Evolutionary conservation across 1,140 invertebrate species (phyloP).

Genomic region (Drosophila lacteicornis): DNA sequence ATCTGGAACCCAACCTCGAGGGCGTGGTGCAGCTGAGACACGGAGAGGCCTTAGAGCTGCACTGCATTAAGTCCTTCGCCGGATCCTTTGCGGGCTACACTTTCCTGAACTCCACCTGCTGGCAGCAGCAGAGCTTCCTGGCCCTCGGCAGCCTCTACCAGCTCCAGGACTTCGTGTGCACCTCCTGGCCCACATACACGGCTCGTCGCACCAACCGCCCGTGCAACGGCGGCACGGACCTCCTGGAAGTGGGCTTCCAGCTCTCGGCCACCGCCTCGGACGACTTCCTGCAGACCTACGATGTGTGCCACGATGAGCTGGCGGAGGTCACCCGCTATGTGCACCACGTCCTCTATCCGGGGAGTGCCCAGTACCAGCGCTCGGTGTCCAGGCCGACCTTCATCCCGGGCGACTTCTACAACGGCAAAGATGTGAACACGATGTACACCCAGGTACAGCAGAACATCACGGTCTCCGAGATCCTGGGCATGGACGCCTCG

Average conservation of each 20-base stretch:
- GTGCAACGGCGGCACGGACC: slow-evolving; percentile 77
- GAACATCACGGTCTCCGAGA: slow-evolving; percentile 63
- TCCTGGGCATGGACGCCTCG: slow-evolving; percentile 78
- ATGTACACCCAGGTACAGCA: slow-evolving; percentile 81
- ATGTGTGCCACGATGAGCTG: slow-evolving; percentile 85
- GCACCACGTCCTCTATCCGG: slow-evolving; percentile 77
- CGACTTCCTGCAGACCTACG: slow-evolving; percentile 83
- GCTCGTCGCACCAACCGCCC: slow-evolving; percentile 68
- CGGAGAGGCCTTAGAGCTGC: slow-evolving; percentile 65
- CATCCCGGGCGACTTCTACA: slow-evolving; percentile 75
- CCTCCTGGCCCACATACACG: slow-evolving; percentile 63
- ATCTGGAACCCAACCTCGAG: slow-evolving; percentile 55
- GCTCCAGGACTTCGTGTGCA: slow-evolving; percentile 78
- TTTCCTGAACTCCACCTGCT: slow-evolving; percentile 59
- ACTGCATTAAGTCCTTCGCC: slow-evolving; percentile 59
- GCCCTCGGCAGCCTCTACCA: slow-evolving; percentile 56
- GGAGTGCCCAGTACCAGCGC: slow-evolving; percentile 76
- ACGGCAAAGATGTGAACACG: slow-evolving; percentile 72
- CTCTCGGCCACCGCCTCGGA: slow-evolving; percentile 19
- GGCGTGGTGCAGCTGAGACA: slow-evolving; percentile 60
- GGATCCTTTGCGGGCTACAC: slow-evolving; percentile 44
- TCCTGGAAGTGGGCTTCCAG: slow-evolving; percentile 79
- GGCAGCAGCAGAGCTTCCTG: slow-evolving; percentile 52
- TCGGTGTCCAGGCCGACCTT: slow-evolving; percentile 80
- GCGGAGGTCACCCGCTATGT: slow-evolving; percentile 83